These are phyloP conservation scores for Neomonachus schauinslandi DNA, from an alignment of 2,113 vertebrate species.

Conservation along the genomic window DNA sequence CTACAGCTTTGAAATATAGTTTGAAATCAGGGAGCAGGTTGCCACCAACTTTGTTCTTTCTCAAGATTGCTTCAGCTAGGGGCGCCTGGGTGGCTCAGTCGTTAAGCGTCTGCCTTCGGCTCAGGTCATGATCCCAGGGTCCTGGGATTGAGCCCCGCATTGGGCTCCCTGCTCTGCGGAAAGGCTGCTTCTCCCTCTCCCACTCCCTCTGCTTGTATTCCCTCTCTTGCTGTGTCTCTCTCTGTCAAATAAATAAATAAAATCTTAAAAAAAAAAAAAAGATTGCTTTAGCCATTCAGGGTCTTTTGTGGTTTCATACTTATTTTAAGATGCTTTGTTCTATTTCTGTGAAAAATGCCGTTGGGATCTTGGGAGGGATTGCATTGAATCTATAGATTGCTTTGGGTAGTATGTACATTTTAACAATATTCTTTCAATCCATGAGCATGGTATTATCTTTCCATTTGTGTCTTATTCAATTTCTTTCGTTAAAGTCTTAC, in stretches of 20 bases:
- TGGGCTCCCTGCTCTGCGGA: too few relatives aligned
- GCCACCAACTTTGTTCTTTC: neutral
- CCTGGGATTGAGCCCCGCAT: too few relatives aligned
- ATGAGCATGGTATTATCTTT: neutral
- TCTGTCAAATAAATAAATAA: too few relatives aligned
- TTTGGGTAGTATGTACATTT: neutral
- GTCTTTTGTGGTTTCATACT: neutral
- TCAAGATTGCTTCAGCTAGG: neutral
- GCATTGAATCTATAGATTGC: neutral
- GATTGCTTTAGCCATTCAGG: neutral
- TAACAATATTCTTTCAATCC: neutral
- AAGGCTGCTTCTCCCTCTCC: too few relatives aligned
- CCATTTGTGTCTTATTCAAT: neutral
- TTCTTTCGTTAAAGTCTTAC: neutral
- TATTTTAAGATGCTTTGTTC: neutral
- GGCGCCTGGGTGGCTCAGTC: too few relatives aligned
- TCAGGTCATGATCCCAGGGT: too few relatives aligned
- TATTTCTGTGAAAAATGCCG: neutral
- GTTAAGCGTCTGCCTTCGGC: too few relatives aligned
- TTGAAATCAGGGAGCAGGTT: neutral
- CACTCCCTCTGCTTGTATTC: too few relatives aligned
- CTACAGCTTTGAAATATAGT: neutral
- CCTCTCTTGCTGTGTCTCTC: too few relatives aligned
- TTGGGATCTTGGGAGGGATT: neutral
- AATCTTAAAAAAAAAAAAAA: too few relatives aligned